Conservation (phyloP, 2,797 vertebrate genomes). For the Catostomus latipinnis region DNA sequence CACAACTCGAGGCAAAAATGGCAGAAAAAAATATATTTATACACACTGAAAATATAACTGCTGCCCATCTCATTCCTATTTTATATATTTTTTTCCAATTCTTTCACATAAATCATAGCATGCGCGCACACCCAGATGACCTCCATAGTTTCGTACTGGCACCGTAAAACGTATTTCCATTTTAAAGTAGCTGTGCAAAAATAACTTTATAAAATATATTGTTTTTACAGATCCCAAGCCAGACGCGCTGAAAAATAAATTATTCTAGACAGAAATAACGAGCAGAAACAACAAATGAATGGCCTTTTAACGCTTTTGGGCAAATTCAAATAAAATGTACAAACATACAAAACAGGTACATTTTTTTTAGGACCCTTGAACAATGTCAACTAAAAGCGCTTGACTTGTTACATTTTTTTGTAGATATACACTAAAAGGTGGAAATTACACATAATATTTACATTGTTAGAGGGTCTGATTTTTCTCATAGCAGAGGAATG, state of each 20-base stretch:
- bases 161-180: constrained; percentile 74
- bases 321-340: constrained; percentile 80
- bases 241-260: constrained; percentile 90
- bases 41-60: constrained; percentile 74
- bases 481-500: constrained; percentile 75
- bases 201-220: constrained; percentile 96
- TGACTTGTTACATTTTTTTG: constrained; percentile 68
- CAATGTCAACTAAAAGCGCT: constrained; percentile 75
- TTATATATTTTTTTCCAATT: constrained; percentile 61
- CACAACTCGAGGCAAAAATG: constrained; percentile 81
- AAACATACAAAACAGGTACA: constrained; percentile 78
- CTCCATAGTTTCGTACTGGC: constrained; percentile 63
- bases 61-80: constrained; percentile 65
- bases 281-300: constrained; percentile 77
- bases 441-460: constrained; percentile 75
- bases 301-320: constrained; percentile 76
- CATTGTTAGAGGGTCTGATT: constrained; percentile 72
- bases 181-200: constrained; percentile 98
- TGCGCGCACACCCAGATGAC: constrained; percentile 75
- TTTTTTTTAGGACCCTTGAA: constrained; percentile 68
- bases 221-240: constrained; percentile 90
- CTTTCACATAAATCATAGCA: constrained; percentile 79
- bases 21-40: constrained; percentile 73
- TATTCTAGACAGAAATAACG: constrained; percentile 89
- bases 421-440: constrained; percentile 68